These are phyloP conservation scores for Cephus cinctus DNA, from an alignment of 1,140 invertebrate genomes.

Conservation along the genomic window DNA sequence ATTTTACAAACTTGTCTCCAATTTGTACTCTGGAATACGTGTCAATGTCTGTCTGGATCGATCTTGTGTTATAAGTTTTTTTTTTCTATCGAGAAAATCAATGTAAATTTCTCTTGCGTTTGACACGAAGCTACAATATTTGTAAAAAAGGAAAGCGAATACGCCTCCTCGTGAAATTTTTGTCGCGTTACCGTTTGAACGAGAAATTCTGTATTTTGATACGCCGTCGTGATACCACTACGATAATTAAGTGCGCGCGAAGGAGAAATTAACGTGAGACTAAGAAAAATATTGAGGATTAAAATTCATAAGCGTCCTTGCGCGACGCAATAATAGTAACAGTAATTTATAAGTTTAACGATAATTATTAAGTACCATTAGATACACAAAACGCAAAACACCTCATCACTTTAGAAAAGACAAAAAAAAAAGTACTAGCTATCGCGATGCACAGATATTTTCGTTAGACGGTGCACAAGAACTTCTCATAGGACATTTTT, in stretches of 20 bases:
- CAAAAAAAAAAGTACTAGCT: conserved; percentile 4
- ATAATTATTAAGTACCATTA: conserved; percentile 1
- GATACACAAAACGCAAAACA: background rate
- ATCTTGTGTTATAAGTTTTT: no score
- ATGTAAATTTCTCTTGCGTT: no score
- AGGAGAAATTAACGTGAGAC: conserved; percentile 7
- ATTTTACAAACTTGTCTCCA: no score
- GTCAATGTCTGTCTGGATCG: no score
- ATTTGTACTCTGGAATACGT: no score
- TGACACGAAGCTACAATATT: no score
- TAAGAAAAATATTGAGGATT: conserved; percentile 12
- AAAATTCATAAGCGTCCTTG: conserved; percentile 26
- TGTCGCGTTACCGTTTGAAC: no score
- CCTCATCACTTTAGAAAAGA: conserved; percentile 6
- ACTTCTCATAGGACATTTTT: conserved; percentile 39
- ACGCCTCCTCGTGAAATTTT: no score
- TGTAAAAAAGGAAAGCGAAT: no score
- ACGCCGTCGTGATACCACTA: background rate
- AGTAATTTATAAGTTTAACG: background rate
- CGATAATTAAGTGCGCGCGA: conserved; percentile 7
- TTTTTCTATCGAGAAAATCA: no score
- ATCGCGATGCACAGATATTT: conserved; percentile 19
- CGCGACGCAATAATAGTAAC: conserved; percentile 20
- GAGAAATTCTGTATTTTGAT: no score
- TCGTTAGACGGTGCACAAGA: no score